Base-by-base conservation (phyloP, 2,888 invertebrate species). In the Andrena trimmerana region DNA sequence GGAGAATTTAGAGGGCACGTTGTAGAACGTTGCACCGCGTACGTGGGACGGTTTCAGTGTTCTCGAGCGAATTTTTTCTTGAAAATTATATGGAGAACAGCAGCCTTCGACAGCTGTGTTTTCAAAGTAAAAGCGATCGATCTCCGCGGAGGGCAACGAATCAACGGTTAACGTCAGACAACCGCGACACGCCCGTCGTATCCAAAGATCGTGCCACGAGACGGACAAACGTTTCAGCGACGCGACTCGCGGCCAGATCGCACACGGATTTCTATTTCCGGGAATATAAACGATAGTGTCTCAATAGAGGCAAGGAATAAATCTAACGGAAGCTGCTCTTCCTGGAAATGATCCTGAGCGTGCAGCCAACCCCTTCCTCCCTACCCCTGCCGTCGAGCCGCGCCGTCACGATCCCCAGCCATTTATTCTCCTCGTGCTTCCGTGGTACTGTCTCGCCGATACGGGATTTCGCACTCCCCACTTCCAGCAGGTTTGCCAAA, bases 251-350 rank as follows among this genome's bases (percentile, higher is more conserved):
- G 78, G 86, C 85, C 78, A 79, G 83, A 84, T 81, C 70, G 86
- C 73, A 86, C 81, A 87, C 68, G 88, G 86, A 89, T 89, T 91
- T 91, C 90, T 90, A 91, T 92, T 91, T 88, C 84, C 80, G 80
- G 86, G 89, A 85, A 90, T 91, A 91, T 91, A 92, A 92, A 91
- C 90, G 92, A 89, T 90, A 90, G 87, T 88, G 90, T 90, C 91
- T 90, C 89, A 86, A 90, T 90, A 83, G 88, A 85, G 87, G 84
- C 85, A 81, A 78, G 86, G 89, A 89, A 93, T 92, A 92, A 92
- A 93, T 93, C 90, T 89, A 89, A 87, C 86, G 84, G 88, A 77
- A 85, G 81, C 83, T 84, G 83, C 85, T 86, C 83, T 86, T 80
- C 81, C 77, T 74, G 77, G 78, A 86, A 83, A 83, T 87, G 88